Evolutionary conservation across 2,888 invertebrate species (phyloP).

Genomic region (Sericinus montela): DNA sequence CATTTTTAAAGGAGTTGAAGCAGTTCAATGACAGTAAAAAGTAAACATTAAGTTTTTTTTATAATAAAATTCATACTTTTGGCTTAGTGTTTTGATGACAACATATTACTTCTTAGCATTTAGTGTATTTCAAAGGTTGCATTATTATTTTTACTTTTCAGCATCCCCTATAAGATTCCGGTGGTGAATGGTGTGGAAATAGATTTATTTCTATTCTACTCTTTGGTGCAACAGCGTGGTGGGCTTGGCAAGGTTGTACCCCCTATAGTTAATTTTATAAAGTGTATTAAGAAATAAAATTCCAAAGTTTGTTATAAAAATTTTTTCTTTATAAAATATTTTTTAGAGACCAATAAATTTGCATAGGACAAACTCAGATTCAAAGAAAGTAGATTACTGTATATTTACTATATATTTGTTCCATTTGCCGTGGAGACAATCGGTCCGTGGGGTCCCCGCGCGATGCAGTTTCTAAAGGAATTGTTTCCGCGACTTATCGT

Average conservation of each 20-base stretch:
- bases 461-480: too few species aligned
- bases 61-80: too few species aligned
- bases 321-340: too few species aligned
- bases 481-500: too few species aligned
- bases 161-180: constrained; percentile 80
- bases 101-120: background rate
- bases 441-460: too few species aligned
- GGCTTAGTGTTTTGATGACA: background rate
- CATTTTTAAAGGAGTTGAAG: constrained; percentile 90
- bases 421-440: too few species aligned
- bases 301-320: too few species aligned
- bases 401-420: too few species aligned
- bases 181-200: constrained; percentile 93
- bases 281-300: too few species aligned
- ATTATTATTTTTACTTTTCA: constrained; percentile 65
- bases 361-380: too few species aligned
- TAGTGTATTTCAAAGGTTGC: constrained; percentile 9
- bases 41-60: constrained; percentile 77
- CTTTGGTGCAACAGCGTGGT: constrained; percentile 93
- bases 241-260: constrained; percentile 96
- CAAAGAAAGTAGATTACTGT: too few species aligned
- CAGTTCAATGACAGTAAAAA: constrained; percentile 95
- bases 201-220: constrained; percentile 95
- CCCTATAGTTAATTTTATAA: constrained; percentile 26
- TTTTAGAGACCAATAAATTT: too few species aligned